Evolutionary conservation across 2,888 invertebrate genomes (phyloP).

Genomic region (Creontiades dilutus): DNA sequence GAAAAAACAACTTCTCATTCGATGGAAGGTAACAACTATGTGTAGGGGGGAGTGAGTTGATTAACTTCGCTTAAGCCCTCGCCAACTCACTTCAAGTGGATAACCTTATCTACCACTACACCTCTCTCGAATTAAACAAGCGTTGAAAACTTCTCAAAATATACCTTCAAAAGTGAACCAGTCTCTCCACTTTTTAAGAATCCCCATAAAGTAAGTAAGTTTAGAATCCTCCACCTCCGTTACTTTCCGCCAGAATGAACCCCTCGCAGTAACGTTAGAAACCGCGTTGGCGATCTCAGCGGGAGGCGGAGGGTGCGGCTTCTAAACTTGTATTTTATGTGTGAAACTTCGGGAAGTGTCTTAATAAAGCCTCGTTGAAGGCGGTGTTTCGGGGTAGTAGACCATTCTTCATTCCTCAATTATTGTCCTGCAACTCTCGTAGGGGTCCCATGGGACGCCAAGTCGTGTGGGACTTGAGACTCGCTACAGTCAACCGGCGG

Average conservation of each 20-base stretch:
- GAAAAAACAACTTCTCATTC: too few species aligned
- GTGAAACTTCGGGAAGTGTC: slow-evolving; percentile 44
- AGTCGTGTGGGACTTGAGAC: slow-evolving; percentile 22
- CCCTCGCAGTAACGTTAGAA: not conserved
- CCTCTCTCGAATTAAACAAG: not conserved
- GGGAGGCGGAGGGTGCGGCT: not conserved
- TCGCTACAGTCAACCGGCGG: not conserved
- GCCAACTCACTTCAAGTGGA: not conserved
- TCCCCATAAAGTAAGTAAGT: not conserved
- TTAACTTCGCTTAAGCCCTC: too few species aligned
- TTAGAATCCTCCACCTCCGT: not conserved
- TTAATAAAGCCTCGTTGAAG: slow-evolving; percentile 41
- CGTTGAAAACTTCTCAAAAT: not conserved
- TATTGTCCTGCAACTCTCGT: slow-evolving; percentile 13
- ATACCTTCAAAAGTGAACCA: not conserved
- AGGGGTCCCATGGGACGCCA: not conserved
- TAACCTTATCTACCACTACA: not conserved
- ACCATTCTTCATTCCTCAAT: slow-evolving; percentile 45
- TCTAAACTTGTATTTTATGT: slow-evolving; percentile 34
- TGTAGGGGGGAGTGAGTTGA: too few species aligned
- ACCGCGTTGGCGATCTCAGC: slow-evolving; percentile 12
- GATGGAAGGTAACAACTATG: too few species aligned
- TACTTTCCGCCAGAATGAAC: slow-evolving; percentile 29
- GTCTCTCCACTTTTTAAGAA: not conserved
- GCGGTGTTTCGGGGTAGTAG: not conserved